A percentile compares a stretch with the other conserved stretches of the same genome.
These are phyloP conservation scores for Bhutanitis thaidina DNA, from an alignment of 2,888 invertebrate species.

Conservation along the genomic window DNA sequence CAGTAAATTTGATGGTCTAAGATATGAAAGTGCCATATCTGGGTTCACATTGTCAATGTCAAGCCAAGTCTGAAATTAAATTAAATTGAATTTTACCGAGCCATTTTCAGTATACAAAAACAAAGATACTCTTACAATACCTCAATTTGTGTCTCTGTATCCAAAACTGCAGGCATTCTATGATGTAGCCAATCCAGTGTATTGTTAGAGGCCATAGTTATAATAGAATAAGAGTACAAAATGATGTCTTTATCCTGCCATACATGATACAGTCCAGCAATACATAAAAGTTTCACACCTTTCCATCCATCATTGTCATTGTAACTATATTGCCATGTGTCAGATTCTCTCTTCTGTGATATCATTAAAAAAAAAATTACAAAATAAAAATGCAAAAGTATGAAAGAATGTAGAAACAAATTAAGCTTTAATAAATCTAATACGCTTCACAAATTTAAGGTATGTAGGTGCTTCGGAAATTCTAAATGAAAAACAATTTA, in stretches of 20 bases:
- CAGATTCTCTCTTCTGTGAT: constrained; percentile 72
- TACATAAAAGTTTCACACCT: constrained; percentile 82
- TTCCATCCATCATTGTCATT: constrained; percentile 77
- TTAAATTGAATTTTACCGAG: no score
- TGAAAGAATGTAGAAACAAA: no score
- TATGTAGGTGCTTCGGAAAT: no score
- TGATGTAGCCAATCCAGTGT: constrained; percentile 87
- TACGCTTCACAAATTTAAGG: no score
- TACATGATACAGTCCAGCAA: constrained; percentile 88
- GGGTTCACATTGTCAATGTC: constrained; percentile 77
- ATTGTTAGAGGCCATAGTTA: constrained; percentile 87
- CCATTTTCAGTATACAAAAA: no score
- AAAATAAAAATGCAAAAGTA: no score
- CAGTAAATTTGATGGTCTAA: constrained; percentile 77
- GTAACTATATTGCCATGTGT: constrained; percentile 74
- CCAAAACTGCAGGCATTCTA: constrained; percentile 89
- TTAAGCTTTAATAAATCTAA: no score
- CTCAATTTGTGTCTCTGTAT: constrained; percentile 82
- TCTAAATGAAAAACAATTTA: no score
- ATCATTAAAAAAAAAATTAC: neutral
- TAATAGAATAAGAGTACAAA: constrained; percentile 86
- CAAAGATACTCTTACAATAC: no score
- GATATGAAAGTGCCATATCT: constrained; percentile 70
- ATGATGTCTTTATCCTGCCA: constrained; percentile 81
- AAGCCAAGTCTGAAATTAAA: constrained; percentile 81